Conservation (phyloP, 2,888 invertebrate genomes). For the Yponomeuta cagnagella region DNA sequence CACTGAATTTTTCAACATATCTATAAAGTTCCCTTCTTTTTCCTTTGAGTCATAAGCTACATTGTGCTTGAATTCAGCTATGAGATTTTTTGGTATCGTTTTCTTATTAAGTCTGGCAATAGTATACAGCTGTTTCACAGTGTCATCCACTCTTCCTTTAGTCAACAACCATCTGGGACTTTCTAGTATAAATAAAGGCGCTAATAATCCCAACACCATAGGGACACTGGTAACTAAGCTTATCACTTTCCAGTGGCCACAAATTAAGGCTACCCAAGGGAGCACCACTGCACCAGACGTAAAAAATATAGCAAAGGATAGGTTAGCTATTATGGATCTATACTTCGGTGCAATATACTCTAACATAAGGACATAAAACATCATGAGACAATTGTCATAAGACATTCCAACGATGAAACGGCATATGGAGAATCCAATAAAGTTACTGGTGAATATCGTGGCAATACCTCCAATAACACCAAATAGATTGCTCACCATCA, state of each 20-base stretch:
- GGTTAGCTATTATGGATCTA: slow-evolving; percentile 19
- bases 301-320: slow-evolving; percentile 21
- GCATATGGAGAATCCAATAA: slow-evolving; percentile 16
- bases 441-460: slow-evolving; percentile 19
- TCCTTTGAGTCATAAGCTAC: slow-evolving; percentile 15
- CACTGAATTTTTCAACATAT: slow-evolving; percentile 17
- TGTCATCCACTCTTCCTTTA: slow-evolving; percentile 35
- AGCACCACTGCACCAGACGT: slow-evolving; percentile 16
- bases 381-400: slow-evolving; percentile 21
- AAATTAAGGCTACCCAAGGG: slow-evolving; percentile 21
- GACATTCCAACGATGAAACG: slow-evolving; percentile 21
- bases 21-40: slow-evolving; percentile 13
- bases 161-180: slow-evolving; percentile 51
- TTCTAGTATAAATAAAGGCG: slow-evolving; percentile 45
- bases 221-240: slow-evolving; percentile 19
- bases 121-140: slow-evolving; percentile 17
- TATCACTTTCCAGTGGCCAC: slow-evolving; percentile 21
- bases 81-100: slow-evolving; percentile 18
- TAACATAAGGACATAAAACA: slow-evolving; percentile 20
- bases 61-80: slow-evolving; percentile 17
- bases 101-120: slow-evolving; percentile 19
- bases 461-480: slow-evolving; percentile 18
- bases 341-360: slow-evolving; percentile 22
- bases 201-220: slow-evolving; percentile 34
- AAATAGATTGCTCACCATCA: slow-evolving; percentile 18